Percentiles rank a stretch among this genome's conserved stretches.
Evolutionary conservation across 2,888 invertebrate species (phyloP).

Genomic region (Xylophagus ater): DNA sequence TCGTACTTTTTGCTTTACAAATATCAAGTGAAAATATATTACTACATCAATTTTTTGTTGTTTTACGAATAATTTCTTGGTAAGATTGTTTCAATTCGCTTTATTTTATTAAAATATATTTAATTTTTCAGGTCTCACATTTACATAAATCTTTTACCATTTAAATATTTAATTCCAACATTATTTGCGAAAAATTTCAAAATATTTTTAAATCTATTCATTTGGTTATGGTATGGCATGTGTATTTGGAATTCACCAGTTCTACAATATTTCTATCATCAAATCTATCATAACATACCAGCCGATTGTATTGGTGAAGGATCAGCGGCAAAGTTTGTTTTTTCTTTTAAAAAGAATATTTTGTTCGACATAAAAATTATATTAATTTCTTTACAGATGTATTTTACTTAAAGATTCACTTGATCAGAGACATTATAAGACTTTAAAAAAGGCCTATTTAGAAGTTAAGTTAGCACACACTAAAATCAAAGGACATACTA

Average conservation of each 20-base stretch:
- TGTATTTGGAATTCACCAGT: constrained; percentile 39
- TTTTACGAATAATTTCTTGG: constrained; percentile 35
- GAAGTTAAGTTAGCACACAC: constrained; percentile 36
- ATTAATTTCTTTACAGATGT: constrained; percentile 24
- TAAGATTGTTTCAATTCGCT: constrained; percentile 12
- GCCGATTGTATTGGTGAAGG: constrained; percentile 37
- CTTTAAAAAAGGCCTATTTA: constrained; percentile 33
- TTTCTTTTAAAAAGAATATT: not conserved
- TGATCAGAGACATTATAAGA: constrained; percentile 35
- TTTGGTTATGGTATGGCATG: constrained; percentile 38
- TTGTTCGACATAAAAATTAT: not conserved
- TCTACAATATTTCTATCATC: constrained; percentile 37
- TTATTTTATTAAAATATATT: not conserved
- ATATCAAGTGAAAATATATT: constrained; percentile 31
- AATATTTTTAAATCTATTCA: constrained; percentile 30
- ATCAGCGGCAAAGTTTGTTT: constrained; percentile 32
- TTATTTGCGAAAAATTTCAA: constrained; percentile 38
- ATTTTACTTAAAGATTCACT: constrained; percentile 35
- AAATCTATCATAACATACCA: constrained; percentile 36
- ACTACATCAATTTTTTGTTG: constrained; percentile 33
- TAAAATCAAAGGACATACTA: constrained; percentile 25
- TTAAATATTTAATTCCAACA: constrained; percentile 37
- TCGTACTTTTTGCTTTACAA: constrained; percentile 32
- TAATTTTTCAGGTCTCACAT: constrained; percentile 28
- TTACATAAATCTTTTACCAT: constrained; percentile 35